Base-by-base conservation (phyloP, 1,140 invertebrate genomes). In the Drosophila varians region DNA sequence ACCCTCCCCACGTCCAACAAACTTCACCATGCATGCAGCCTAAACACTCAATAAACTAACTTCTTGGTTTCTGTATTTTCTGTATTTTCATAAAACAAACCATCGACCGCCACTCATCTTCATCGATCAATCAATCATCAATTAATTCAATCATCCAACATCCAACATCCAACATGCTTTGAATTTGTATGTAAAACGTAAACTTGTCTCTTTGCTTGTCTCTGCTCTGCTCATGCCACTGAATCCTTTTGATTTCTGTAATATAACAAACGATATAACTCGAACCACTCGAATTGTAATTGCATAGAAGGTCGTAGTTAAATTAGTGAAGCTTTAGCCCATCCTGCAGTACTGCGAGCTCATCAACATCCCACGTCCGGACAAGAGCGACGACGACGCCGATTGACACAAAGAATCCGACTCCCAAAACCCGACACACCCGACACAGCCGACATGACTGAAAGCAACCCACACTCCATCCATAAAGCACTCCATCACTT, bases 271-370 rank as follows among this genome's bases (percentile, higher is more conserved):
- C n/a, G n/a, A n/a, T n/a, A n/a, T n/a, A 14, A 56, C 16, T 43
- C 18, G 5, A 38, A 16, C 4, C 7, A 38, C 43, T 60, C 28
- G 55, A 21, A 21, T 21, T 21, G 21, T 61, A 64, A 42, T 62
- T 61, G 55, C 18, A 19, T 91, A 91, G 90, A 91, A 88, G 82
- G 90, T 91, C 53, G 86, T 91, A 91, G 90, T 91, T 62, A 90
- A 88, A 76, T 71, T 91, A 91, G 90, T 91, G 84, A 91, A 84
- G 77, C 89, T 91, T 77, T 91, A 91, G 89, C 89, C 84, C 78
- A 90, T 77, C 56, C 76, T 90, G 77, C 89, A 90, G 79, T 87
- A 90, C 60, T 90, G 89, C 60, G 75, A 90, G 77, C 71, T 89
- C 73, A 89, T 90, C 64, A 76, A 86, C 48, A 90, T 90, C 64